These are phyloP conservation scores for Delia radicum DNA, from an alignment of 1,140 invertebrate species.

Conservation along the genomic window DNA sequence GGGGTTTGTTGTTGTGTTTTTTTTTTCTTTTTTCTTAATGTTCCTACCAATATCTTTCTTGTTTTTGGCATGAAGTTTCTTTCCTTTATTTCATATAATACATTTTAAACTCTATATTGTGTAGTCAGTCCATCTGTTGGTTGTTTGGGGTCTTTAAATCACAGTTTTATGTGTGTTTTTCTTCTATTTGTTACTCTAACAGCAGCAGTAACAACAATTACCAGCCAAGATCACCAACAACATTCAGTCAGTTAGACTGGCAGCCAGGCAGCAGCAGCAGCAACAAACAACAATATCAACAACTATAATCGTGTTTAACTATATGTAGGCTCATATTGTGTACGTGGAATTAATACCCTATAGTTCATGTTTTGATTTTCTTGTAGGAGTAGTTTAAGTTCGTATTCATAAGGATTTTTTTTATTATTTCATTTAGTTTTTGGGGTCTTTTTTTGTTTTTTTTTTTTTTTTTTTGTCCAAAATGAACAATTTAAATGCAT, in stretches of 20 bases:
- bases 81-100: too few relatives aligned
- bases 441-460: too few relatives aligned
- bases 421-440: not conserved
- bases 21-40: not conserved
- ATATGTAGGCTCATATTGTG: not conserved
- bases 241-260: not conserved
- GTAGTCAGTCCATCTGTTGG: not conserved
- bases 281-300: not conserved
- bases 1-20: not conserved
- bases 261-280: not conserved
- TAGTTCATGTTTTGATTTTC: not conserved
- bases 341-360: not conserved
- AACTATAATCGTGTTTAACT: conserved; percentile 7
- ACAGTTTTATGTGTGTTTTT: conserved; percentile 2
- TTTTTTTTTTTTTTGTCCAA: not conserved
- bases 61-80: too few relatives aligned
- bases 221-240: too few relatives aligned
- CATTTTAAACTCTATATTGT: not conserved
- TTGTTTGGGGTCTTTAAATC: conserved; percentile 8
- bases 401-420: not conserved
- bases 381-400: not conserved
- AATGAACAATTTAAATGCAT: not conserved
- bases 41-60: not conserved
- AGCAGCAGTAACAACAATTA: too few relatives aligned
- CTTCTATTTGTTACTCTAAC: not conserved